Evolutionary conservation across 2,888 invertebrate genomes (phyloP).

Genomic region (Pyrrhosoma nymphula): DNA sequence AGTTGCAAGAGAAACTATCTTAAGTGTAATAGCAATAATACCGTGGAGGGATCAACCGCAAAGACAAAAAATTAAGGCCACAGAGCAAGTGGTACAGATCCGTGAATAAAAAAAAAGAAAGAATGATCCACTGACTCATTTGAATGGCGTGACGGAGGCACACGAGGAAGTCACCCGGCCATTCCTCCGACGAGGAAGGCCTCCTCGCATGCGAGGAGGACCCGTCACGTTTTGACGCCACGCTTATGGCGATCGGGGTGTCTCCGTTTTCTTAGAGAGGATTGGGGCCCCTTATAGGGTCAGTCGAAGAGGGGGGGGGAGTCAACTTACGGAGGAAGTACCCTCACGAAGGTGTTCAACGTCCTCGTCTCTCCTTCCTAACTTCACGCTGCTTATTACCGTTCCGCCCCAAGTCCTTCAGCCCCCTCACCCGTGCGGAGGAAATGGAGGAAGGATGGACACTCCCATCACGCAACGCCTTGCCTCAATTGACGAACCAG

Average conservation of each 20-base stretch:
- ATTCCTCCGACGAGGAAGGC: background rate
- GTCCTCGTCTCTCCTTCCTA: background rate
- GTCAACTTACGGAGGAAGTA: background rate
- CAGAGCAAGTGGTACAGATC: background rate
- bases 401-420: background rate
- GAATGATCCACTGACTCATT: background rate
- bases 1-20: too few relatives aligned
- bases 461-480: background rate
- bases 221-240: background rate
- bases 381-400: background rate
- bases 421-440: background rate
- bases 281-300: background rate
- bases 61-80: background rate
- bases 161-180: background rate
- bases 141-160: background rate
- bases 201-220: background rate
- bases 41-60: background rate
- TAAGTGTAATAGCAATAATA: too few relatives aligned
- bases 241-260: background rate
- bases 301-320: background rate
- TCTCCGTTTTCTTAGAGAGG: background rate
- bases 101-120: background rate
- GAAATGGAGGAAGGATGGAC: background rate
- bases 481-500: background rate
- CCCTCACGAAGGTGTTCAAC: background rate